phyloP scores from a whole-genome alignment of 35 echinoderm and acorn worm genomes.

The Amphiura filiformis region DNA sequence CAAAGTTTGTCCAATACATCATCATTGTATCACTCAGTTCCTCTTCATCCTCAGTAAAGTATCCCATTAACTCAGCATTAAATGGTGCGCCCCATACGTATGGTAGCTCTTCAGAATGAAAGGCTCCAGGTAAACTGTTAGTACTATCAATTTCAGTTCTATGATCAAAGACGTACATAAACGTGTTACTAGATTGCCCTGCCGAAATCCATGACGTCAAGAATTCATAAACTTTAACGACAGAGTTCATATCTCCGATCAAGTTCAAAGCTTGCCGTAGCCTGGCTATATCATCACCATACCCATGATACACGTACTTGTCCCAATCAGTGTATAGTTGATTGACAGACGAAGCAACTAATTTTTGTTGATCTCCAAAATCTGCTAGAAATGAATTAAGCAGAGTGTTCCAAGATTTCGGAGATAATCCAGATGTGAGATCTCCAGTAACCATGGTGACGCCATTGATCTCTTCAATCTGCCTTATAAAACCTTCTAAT shows the following conservation, averaged over 20 bases:
- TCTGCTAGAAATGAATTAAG: not conserved
- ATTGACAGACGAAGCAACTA: not conserved
- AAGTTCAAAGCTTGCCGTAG: not conserved
- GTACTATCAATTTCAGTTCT: not conserved
- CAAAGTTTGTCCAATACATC: constrained; percentile 41
- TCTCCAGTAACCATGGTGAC: no score
- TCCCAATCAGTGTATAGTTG: constrained; percentile 11
- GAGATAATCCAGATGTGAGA: not conserved
- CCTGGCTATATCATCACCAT: not conserved
- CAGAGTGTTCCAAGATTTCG: not conserved
- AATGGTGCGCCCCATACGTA: constrained; percentile 43
- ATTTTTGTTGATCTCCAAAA: not conserved
- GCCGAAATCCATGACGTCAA: not conserved
- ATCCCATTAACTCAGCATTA: constrained; percentile 1
- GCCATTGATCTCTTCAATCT: not conserved
- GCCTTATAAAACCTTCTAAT: not conserved
- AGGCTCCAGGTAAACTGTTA: not conserved
- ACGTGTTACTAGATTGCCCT: not conserved
- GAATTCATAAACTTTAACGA: not conserved
- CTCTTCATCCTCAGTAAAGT: constrained; percentile 23
- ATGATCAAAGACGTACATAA: constrained; percentile 20
- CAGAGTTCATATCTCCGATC: not conserved
- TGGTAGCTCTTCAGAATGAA: no score
- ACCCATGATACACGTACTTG: no score
- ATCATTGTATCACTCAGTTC: constrained; percentile 33